Conservation (phyloP, 2,888 invertebrate species). For the Melieria crassipennis region DNA sequence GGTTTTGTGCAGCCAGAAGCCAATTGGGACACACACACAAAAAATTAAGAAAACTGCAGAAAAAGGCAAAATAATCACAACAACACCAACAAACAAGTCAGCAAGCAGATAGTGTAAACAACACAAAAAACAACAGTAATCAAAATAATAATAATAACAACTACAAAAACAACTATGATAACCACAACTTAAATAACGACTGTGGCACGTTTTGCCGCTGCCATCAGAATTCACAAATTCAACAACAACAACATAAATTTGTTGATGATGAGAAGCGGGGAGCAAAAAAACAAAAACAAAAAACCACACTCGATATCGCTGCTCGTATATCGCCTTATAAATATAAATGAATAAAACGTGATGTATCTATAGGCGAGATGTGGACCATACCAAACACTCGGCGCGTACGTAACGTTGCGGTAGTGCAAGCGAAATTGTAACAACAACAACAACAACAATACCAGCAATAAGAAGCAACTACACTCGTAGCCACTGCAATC, state of each 20-base stretch:
- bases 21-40: background rate
- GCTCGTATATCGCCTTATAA: constrained; percentile 21
- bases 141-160: background rate
- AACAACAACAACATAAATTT: constrained; percentile 3
- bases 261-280: too few relatives aligned
- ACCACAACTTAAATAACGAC: constrained; percentile 8
- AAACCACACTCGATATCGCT: background rate
- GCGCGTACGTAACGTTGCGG: too few relatives aligned
- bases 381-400: constrained; percentile 9
- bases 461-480: background rate
- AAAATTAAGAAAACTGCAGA: background rate
- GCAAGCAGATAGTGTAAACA: background rate
- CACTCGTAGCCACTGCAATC: too few relatives aligned
- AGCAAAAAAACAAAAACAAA: background rate
- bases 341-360: constrained; percentile 41
- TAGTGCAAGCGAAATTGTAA: background rate
- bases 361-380: constrained; percentile 41
- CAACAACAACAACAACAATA: constrained; percentile 11
- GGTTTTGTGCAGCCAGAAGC: background rate
- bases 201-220: constrained; percentile 28
- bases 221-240: background rate
- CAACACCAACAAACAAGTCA: background rate
- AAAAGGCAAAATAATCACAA: background rate
- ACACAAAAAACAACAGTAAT: background rate
- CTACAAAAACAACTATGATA: background rate